phyloP scores from a whole-genome alignment of 2,797 vertebrate species.

The Halcyon smyrnensis region DNA sequence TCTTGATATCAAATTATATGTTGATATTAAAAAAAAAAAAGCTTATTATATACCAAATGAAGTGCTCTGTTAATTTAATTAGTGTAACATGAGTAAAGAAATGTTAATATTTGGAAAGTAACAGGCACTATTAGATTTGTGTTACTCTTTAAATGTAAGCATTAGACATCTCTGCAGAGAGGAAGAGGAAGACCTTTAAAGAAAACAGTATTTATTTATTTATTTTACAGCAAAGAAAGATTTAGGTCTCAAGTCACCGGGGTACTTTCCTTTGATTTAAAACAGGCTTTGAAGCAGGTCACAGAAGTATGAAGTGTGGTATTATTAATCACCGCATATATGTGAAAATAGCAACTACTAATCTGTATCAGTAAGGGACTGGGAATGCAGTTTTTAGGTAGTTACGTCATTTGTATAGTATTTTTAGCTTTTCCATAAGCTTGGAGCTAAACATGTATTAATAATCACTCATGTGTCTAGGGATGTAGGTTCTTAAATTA shows the following conservation, averaged over 20 bases:
- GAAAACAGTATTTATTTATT: not conserved
- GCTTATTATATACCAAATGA: accelerated
- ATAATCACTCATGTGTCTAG: not conserved
- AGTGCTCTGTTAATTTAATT: not conserved
- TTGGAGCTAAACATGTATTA: not conserved
- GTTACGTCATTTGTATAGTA: not conserved
- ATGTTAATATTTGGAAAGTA: not conserved
- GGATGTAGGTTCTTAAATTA: not conserved
- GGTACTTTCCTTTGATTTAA: not conserved
- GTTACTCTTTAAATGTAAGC: not conserved
- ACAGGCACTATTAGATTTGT: not conserved
- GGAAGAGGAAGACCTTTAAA: not conserved
- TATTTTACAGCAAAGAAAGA: not conserved
- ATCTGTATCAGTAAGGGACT: not conserved
- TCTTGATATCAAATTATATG: not conserved
- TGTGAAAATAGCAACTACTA: not conserved
- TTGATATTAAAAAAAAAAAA: not conserved
- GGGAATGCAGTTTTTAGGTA: not conserved
- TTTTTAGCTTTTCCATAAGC: not conserved
- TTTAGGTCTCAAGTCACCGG: not conserved
- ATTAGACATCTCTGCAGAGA: not conserved
- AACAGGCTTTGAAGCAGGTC: not conserved
- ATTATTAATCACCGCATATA: not conserved
- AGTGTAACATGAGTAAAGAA: not conserved
- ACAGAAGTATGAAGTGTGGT: not conserved